Percentiles rank a stretch among this genome's conserved stretches.
Conservation (phyloP, 2,888 invertebrate genomes). For the Phortica okadai region DNA sequence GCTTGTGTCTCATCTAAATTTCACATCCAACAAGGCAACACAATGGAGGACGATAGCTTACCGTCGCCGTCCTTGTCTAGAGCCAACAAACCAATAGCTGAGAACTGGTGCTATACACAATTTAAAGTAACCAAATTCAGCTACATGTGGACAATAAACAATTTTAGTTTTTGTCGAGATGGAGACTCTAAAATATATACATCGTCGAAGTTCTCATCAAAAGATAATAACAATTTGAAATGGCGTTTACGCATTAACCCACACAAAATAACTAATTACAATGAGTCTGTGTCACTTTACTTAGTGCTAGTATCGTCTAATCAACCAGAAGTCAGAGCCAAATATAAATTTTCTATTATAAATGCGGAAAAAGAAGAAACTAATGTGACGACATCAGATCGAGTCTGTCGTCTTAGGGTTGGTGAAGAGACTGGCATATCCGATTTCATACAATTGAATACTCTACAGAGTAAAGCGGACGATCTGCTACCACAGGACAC, state of each 20-base stretch:
- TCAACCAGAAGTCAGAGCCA: conserved; percentile 99
- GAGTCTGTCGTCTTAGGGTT: conserved; percentile 99
- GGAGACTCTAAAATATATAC: conserved; percentile 98
- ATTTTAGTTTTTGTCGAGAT: conserved; percentile 99
- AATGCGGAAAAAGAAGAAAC: conserved; percentile 99
- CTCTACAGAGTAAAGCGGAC: conserved; percentile 97
- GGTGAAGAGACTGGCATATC: conserved; percentile 99
- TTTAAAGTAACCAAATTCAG: conserved; percentile 99
- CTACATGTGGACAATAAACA: conserved; percentile 99
- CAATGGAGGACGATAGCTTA: conserved; percentile 97
- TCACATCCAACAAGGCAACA: conserved; percentile 84
- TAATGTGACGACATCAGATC: conserved; percentile 96
- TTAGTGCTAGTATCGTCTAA: conserved; percentile 99
- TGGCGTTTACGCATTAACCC: conserved; percentile 81
- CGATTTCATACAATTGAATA: conserved; percentile 99
- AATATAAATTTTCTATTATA: conserved; percentile 99
- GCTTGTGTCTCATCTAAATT: conserved; percentile 84
- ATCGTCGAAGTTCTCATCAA: conserved; percentile 99
- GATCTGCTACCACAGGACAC: conserved; percentile 99
- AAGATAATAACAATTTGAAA: conserved; percentile 99
- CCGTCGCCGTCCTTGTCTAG: conserved; percentile 90
- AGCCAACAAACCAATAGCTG: conserved; percentile 98
- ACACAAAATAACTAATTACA: too few species aligned
- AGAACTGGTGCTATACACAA: conserved; percentile 99
- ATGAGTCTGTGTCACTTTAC: conserved; percentile 80